These are phyloP conservation scores for Malurus alboscapulatus DNA, from an alignment of 2,113 vertebrate species.

Conservation along the genomic window DNA sequence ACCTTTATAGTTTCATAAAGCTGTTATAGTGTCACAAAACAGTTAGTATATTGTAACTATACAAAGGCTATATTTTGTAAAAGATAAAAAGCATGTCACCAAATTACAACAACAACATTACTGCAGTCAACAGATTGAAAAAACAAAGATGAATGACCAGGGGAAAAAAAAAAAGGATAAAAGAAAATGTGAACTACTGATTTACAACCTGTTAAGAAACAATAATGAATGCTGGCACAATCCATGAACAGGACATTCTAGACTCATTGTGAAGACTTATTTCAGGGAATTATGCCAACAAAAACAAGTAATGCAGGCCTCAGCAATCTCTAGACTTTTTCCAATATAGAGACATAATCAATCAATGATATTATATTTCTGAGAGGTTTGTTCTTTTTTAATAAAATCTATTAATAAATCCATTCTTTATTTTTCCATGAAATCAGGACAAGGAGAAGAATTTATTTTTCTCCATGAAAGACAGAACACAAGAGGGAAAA, in stretches of 20 bases:
- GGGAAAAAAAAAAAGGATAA: not conserved
- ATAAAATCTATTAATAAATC: not conserved
- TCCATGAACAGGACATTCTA: constrained; percentile 1
- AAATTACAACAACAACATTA: not conserved
- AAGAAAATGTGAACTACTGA: not conserved
- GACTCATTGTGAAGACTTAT: constrained; percentile 4
- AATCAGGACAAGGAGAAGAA: not conserved
- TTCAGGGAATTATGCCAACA: not conserved
- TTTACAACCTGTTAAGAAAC: constrained; percentile 4
- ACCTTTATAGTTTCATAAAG: not conserved
- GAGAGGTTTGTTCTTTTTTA: not conserved
- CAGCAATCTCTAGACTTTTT: not conserved
- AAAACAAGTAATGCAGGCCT: not conserved
- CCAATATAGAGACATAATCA: not conserved
- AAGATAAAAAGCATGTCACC: not conserved
- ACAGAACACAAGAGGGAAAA: not conserved
- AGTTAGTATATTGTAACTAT: not conserved
- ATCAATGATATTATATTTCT: not conserved
- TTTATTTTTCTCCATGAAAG: not conserved
- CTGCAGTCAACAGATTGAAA: not conserved
- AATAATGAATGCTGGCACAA: constrained; percentile 12
- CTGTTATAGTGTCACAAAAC: not conserved
- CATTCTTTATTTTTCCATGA: not conserved
- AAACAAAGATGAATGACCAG: not conserved
- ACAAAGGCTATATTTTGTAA: not conserved